phyloP scores from a whole-genome alignment of 2,888 invertebrate species.

The Boloria selene region DNA sequence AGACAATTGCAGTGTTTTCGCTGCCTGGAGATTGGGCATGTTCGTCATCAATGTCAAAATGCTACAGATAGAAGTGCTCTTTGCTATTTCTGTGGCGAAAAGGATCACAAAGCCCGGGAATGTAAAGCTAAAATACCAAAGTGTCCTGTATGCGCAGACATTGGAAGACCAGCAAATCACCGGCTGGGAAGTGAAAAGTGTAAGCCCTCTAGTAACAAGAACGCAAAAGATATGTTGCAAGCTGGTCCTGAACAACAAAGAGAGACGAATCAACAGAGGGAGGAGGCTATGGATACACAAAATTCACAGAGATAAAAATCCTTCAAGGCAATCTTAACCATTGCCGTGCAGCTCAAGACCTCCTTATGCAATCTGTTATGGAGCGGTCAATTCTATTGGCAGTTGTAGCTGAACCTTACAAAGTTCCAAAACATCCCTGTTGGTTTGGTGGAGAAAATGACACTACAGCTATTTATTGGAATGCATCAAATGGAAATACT shows the following conservation, averaged over 20 bases:
- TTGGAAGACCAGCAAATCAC: slow-evolving; percentile 27
- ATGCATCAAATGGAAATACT: background rate
- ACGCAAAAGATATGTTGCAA: background rate
- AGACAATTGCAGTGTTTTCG: slow-evolving; percentile 34
- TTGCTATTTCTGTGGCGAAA: slow-evolving; percentile 32
- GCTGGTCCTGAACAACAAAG: background rate
- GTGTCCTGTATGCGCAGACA: slow-evolving; percentile 31
- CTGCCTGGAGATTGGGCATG: slow-evolving; percentile 38
- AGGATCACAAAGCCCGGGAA: slow-evolving; percentile 28
- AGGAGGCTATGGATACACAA: slow-evolving; percentile 1
- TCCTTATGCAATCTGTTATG: slow-evolving; percentile 28
- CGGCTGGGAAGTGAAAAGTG: slow-evolving; percentile 22
- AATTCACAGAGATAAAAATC: slow-evolving; percentile 2
- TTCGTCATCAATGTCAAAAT: slow-evolving; percentile 25
- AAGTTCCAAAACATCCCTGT: slow-evolving; percentile 25
- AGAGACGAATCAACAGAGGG: background rate
- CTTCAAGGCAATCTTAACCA: slow-evolving; percentile 32
- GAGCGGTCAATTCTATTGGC: slow-evolving; percentile 30
- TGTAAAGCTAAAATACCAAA: slow-evolving; percentile 23
- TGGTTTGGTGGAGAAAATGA: slow-evolving; percentile 29
- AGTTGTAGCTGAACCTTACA: slow-evolving; percentile 40
- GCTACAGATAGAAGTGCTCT: slow-evolving; percentile 24
- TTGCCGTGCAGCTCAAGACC: slow-evolving; percentile 27
- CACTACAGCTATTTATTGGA: slow-evolving; percentile 28
- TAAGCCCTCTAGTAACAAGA: slow-evolving; percentile 7